Evolutionary conservation across 2,113 vertebrate genomes (phyloP).

Genomic region (Centropristis striata): DNA sequence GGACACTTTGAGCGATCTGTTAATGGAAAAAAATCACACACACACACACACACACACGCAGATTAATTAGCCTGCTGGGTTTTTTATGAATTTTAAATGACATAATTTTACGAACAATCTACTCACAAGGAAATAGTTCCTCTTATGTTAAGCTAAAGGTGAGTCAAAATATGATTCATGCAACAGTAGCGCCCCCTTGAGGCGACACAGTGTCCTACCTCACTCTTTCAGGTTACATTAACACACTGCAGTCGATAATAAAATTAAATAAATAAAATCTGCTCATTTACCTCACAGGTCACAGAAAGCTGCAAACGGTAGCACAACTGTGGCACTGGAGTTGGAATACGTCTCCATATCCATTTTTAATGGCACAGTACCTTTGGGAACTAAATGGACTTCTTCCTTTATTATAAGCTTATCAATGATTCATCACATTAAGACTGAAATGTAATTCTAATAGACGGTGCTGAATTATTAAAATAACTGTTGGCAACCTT

Average conservation of each 20-base stretch:
- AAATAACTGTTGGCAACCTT: slow-evolving; percentile 54
- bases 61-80: background rate
- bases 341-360: slow-evolving; percentile 67
- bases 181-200: slow-evolving; percentile 53
- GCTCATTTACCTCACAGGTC: slow-evolving; percentile 65
- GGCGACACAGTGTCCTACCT: background rate
- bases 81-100: background rate
- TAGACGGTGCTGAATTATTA: slow-evolving; percentile 79
- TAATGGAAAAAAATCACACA: slow-evolving; percentile 11
- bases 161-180: background rate
- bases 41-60: no score
- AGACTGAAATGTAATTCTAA: slow-evolving; percentile 73
- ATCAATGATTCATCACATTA: slow-evolving; percentile 82
- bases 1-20: slow-evolving; percentile 92
- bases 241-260: background rate
- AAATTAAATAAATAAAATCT: no score
- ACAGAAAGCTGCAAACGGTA: slow-evolving; percentile 60
- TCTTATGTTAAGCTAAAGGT: background rate
- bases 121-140: background rate
- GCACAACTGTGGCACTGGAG: slow-evolving; percentile 58
- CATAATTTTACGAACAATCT: background rate
- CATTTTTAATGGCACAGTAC: slow-evolving; percentile 76
- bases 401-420: slow-evolving; percentile 71
- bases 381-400: slow-evolving; percentile 67
- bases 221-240: background rate